A percentile compares a stretch with the other conserved stretches of the same genome.
These are phyloP conservation scores for Centropristis striata DNA, from an alignment of 2,113 vertebrate genomes.

Conservation along the genomic window DNA sequence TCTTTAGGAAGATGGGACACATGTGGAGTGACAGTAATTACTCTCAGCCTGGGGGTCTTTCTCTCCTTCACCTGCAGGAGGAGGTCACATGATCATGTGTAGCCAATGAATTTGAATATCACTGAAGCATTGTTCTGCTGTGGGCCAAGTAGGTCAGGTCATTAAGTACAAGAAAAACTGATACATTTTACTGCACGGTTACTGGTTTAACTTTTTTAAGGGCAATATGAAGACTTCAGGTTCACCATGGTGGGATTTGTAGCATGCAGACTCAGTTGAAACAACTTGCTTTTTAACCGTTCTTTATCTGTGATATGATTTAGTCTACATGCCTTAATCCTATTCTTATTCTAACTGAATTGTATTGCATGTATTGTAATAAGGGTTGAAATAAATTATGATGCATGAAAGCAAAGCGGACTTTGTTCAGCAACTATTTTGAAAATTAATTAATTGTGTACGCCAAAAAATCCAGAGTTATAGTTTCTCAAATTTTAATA, in stretches of 20 bases:
- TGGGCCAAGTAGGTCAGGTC: conserved; percentile 1
- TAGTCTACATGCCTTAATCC: neutral
- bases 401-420: neutral
- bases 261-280: neutral
- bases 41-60: neutral
- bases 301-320: neutral
- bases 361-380: neutral
- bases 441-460: too few species aligned
- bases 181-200: neutral
- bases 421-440: neutral
- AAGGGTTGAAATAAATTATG: neutral
- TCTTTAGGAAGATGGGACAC: neutral
- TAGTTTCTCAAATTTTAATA: neutral
- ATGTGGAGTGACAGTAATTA: neutral
- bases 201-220: neutral
- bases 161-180: neutral
- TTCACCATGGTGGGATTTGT: neutral
- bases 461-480: neutral
- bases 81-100: conserved; percentile 35
- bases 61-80: neutral
- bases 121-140: neutral
- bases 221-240: neutral
- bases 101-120: neutral
- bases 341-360: neutral
- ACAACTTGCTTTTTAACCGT: neutral